Evolutionary conservation across 2,797 vertebrate genomes (phyloP), one percentile per base, ranked within the genome.

Genomic region (Limnodromus scolopaceus): DNA sequence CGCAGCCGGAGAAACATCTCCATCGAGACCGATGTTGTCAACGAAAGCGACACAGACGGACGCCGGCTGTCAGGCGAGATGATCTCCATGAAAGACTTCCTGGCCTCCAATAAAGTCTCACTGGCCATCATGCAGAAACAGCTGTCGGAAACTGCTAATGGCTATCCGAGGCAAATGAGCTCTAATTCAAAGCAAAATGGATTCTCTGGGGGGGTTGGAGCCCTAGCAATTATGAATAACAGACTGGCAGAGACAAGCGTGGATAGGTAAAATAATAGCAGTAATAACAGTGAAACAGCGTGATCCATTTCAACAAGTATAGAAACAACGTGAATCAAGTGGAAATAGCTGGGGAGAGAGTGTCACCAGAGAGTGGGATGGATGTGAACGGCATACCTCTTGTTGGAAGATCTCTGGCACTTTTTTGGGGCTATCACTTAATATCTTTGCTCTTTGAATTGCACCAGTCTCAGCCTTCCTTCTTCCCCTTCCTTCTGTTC

Each of bases 141-240:
- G 98, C 98, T 99, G 78, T 99, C 98, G 0, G 99, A 99, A 97
- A 99, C 98, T 94, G 99, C 99, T 76, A 99, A 99, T 6, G 99
- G 99, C n/a, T 98, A 98, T 87, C 99, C 98, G 0, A 98, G 98
- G 92, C 99, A 98, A 94, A 94, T 98, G 78, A 94, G 97, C 93
- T 96, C 96, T 45, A 98, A 94, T 82, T 97, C 98, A 2, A 98
- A 97, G 51, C 98, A 99, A 72, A 99, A 99, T 18, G 99, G 99
- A 32, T 99, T 99, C 98, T 99, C 99, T 1, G 99, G 98, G 74
- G 99, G 99, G 1, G 98, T 99, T 22, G 99, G 99, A 8, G 99
- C 99, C 87, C 98, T 99, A 34, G 99, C 99, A 58, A 99, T 99
- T 95, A 99, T 99, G 99, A 99, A 99, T 97, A 99, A 99, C 96